Evolutionary conservation across 2,888 invertebrate genomes (phyloP).

Genomic region (Eilema sororculum): DNA sequence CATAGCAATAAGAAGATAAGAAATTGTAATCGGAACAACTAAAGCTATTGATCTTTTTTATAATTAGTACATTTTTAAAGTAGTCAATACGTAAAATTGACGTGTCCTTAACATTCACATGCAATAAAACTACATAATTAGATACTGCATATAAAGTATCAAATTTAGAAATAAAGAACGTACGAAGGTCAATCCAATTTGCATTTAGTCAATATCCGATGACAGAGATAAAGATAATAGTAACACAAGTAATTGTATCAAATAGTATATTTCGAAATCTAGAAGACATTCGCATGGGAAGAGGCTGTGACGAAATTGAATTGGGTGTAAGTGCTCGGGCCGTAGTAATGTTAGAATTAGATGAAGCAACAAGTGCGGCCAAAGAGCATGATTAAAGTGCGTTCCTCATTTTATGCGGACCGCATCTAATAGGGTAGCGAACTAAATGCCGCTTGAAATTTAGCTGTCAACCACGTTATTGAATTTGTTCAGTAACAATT

Average conservation of each 20-base stretch:
- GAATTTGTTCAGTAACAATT: conserved; percentile 20
- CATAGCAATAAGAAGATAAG: too few species aligned
- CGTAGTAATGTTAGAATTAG: conserved; percentile 59
- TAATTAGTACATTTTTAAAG: not conserved
- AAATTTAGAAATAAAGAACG: conserved; percentile 60
- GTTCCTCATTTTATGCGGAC: conserved; percentile 33
- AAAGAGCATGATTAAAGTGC: conserved; percentile 54
- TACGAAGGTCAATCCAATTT: conserved; percentile 59
- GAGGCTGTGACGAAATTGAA: conserved; percentile 65
- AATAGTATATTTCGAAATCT: conserved; percentile 54
- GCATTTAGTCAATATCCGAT: conserved; percentile 58
- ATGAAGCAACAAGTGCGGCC: conserved; percentile 63
- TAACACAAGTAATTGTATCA: conserved; percentile 43
- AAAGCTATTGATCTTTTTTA: not conserved
- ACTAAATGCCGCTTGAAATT: conserved; percentile 33
- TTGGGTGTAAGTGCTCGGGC: conserved; percentile 59
- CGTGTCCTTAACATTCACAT: conserved; percentile 43
- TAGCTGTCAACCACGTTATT: conserved; percentile 38
- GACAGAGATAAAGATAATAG: conserved; percentile 47
- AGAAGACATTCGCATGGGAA: conserved; percentile 67
- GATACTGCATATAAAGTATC: conserved; percentile 47
- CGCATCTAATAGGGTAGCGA: conserved; percentile 35
- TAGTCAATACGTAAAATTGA: conserved; percentile 11
- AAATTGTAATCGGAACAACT: not conserved
- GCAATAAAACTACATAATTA: conserved; percentile 47